These are phyloP conservation scores for Fundulus diaphanus DNA, from an alignment of 2,797 vertebrate species.

Conservation along the genomic window DNA sequence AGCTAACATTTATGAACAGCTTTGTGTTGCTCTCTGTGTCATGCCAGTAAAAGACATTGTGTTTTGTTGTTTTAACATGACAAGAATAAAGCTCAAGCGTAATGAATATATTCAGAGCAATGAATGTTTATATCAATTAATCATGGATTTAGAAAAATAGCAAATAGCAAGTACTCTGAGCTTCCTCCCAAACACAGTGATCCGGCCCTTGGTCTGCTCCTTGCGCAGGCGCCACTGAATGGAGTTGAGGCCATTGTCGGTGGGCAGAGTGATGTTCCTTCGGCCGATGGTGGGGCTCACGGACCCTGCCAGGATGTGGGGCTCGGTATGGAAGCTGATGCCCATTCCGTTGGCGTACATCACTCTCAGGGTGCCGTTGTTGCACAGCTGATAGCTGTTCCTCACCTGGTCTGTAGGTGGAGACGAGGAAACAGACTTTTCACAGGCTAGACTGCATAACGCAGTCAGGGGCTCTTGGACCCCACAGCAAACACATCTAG, in stretches of 20 bases:
- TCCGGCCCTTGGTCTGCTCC: conserved; percentile 97
- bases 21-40: too few species aligned
- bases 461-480: neutral
- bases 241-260: conserved; percentile 97
- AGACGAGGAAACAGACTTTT: conserved; percentile 17
- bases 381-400: conserved; percentile 99
- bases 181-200: conserved; percentile 98
- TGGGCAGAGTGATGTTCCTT: conserved; percentile 97
- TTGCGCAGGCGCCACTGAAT: conserved; percentile 99
- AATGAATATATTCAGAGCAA: neutral
- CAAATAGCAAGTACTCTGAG: conserved; percentile 85
- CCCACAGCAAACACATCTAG: neutral
- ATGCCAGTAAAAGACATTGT: neutral
- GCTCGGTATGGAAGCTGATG: conserved; percentile 98
- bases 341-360: conserved; percentile 99
- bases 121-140: neutral
- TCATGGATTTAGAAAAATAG: neutral
- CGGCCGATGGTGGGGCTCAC: conserved; percentile 98
- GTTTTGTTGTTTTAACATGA: neutral
- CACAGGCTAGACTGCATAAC: neutral
- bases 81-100: neutral
- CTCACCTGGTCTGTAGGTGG: conserved; percentile 94
- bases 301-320: conserved; percentile 96
- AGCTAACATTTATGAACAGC: too few species aligned
- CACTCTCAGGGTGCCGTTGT: conserved; percentile 96